Conservation (phyloP, 2,113 vertebrate species). For the Scomber scombrus region DNA sequence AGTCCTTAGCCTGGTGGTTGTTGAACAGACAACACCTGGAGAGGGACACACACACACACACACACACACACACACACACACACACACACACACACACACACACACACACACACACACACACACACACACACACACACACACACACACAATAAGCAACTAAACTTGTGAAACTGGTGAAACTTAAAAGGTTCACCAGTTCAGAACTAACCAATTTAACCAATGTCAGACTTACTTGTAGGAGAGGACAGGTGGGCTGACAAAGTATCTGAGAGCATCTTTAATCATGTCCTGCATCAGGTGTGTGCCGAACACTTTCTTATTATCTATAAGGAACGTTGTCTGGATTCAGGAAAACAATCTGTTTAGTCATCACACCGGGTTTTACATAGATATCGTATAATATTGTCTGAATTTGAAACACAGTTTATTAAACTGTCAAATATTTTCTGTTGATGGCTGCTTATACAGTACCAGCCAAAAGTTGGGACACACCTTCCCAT, state of each 20-base stretch:
- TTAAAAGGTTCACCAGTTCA: not conserved
- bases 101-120: not conserved
- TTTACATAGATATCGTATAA: not conserved
- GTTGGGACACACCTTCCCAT: too few relatives aligned
- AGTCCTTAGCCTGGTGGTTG: conserved; percentile 98
- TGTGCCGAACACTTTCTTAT: conserved; percentile 97
- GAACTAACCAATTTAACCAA: not conserved
- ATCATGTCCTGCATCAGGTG: conserved; percentile 99
- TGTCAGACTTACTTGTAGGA: conserved; percentile 92
- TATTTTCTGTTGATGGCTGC: not conserved
- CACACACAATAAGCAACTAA: too few relatives aligned
- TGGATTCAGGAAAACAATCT: conserved; percentile 74
- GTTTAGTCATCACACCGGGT: not conserved
- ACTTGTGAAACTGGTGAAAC: too few relatives aligned
- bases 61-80: not conserved
- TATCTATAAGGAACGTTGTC: conserved; percentile 98
- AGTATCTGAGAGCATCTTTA: conserved; percentile 96
- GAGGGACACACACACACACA: conserved; percentile 13
- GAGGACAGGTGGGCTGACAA: conserved; percentile 97
- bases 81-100: not conserved
- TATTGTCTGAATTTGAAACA: not conserved
- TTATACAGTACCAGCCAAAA: too few relatives aligned
- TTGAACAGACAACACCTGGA: conserved; percentile 97
- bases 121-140: not conserved
- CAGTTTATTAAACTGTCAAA: not conserved